phyloP scores from a whole-genome alignment of 2,113 vertebrate species.

The Hyaena hyaena region DNA sequence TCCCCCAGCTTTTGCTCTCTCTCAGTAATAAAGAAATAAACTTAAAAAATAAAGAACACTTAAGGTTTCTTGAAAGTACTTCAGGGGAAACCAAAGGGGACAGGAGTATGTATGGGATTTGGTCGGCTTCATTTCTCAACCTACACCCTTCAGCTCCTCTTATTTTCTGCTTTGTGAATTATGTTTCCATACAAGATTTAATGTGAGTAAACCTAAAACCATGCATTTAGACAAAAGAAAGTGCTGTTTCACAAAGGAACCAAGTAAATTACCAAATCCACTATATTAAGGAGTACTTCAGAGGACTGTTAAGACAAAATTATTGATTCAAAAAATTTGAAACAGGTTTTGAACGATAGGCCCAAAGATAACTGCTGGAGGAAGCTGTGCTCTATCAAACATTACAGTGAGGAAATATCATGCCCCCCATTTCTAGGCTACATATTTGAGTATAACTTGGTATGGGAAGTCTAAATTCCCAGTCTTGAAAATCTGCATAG shows the following conservation, averaged over 20 bases:
- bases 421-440: background rate
- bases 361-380: background rate
- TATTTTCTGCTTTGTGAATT: background rate
- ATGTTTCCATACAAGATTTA: background rate
- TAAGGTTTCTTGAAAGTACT: background rate
- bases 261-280: background rate
- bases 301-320: background rate
- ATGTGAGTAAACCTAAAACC: background rate
- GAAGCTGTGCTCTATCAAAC: background rate
- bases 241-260: background rate
- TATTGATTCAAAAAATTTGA: background rate
- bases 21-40: too few relatives aligned
- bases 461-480: background rate
- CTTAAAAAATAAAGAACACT: too few relatives aligned
- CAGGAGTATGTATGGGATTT: background rate
- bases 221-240: constrained; percentile 12
- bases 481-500: background rate
- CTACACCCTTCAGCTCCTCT: background rate
- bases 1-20: too few relatives aligned
- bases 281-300: background rate
- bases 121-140: background rate
- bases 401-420: background rate
- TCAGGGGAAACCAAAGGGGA: background rate
- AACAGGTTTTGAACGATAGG: background rate
- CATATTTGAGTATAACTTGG: background rate